Evolutionary conservation across 2,888 invertebrate genomes (phyloP).

Genomic region (Lepidocyrtoides sp.): DNA sequence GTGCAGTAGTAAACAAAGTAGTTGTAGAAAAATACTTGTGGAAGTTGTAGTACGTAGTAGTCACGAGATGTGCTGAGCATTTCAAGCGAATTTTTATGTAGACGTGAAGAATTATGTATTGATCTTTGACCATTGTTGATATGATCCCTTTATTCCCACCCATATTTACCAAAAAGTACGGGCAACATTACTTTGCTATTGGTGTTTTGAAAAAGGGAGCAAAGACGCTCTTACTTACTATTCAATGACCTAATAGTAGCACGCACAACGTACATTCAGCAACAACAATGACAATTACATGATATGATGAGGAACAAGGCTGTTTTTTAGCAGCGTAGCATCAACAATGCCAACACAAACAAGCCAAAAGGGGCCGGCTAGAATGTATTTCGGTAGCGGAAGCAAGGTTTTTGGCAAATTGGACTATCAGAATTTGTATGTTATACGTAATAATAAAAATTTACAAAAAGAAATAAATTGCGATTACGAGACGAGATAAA

Average conservation of each 20-base stretch:
- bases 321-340: not conserved
- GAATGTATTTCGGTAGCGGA: not conserved
- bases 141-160: not conserved
- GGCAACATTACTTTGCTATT: not conserved
- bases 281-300: constrained; percentile 28
- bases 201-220: not conserved
- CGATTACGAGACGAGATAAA: too few species aligned
- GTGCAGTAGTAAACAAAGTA: constrained; percentile 8
- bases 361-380: not conserved
- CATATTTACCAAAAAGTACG: too few species aligned
- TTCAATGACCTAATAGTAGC: constrained; percentile 30
- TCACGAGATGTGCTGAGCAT: not conserved
- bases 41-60: not conserved
- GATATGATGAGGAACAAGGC: not conserved
- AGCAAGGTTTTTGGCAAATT: too few species aligned
- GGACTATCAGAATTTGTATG: too few species aligned
- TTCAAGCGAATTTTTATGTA: not conserved
- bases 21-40: constrained; percentile 1
- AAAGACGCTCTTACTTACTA: constrained; percentile 1
- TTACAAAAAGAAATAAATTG: too few species aligned
- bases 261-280: constrained; percentile 41
- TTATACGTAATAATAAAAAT: too few species aligned
- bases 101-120: constrained; percentile 5
- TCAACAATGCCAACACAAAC: not conserved
- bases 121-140: constrained; percentile 27